These are phyloP conservation scores for Phaonia tiefii DNA, from an alignment of 2,888 invertebrate genomes.

Conservation along the genomic window DNA sequence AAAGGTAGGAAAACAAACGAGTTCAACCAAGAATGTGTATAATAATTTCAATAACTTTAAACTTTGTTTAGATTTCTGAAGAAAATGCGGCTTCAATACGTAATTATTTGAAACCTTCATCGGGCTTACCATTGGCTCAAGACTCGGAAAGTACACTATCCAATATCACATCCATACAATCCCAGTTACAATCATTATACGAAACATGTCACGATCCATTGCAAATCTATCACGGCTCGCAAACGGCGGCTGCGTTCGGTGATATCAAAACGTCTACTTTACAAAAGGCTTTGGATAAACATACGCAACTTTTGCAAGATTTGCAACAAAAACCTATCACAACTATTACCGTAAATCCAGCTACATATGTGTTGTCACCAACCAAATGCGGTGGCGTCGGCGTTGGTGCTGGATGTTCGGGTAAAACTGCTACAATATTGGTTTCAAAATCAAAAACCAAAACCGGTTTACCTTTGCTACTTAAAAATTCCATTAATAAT, in stretches of 20 bases:
- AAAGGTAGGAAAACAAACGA: conserved; percentile 73
- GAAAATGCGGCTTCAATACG: conserved; percentile 64
- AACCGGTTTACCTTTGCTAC: conserved; percentile 80
- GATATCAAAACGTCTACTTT: conserved; percentile 67
- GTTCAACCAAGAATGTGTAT: too few species aligned
- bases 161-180: conserved; percentile 80
- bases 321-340: conserved; percentile 70
- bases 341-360: conserved; percentile 41
- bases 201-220: conserved; percentile 74
- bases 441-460: conserved; percentile 81
- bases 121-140: conserved; percentile 58
- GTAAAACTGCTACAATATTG: conserved; percentile 80
- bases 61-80: conserved; percentile 54
- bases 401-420: conserved; percentile 55
- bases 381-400: not conserved
- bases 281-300: conserved; percentile 75
- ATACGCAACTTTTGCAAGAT: conserved; percentile 74
- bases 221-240: conserved; percentile 64
- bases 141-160: conserved; percentile 80
- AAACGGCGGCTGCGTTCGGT: conserved; percentile 28
- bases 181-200: conserved; percentile 79
- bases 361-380: conserved; percentile 61
- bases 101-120: conserved; percentile 60
- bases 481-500: conserved; percentile 80
- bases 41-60: too few species aligned